Evolutionary conservation across 2,797 vertebrate genomes (phyloP).

Genomic region (Ispidina lecontei): DNA sequence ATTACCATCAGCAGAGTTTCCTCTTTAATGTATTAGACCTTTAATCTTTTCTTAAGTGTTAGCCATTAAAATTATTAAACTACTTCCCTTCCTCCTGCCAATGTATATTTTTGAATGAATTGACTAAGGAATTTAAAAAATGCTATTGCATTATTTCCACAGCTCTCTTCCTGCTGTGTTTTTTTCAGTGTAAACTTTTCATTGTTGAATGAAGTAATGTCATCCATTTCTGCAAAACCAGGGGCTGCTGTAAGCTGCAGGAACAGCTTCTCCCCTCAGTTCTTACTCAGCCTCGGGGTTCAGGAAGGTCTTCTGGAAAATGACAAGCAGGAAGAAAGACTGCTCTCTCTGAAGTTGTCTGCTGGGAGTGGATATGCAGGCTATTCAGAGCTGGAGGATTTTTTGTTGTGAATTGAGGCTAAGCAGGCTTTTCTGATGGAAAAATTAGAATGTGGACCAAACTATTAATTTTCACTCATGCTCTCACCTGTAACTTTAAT

Average conservation of each 20-base stretch:
- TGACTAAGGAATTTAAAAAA: slow-evolving; percentile 11
- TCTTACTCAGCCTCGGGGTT: background rate
- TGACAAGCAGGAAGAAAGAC: background rate
- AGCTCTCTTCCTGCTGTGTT: background rate
- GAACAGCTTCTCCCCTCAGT: background rate
- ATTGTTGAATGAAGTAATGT: background rate
- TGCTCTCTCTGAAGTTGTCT: background rate
- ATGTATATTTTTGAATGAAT: slow-evolving; percentile 44
- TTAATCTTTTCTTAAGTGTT: slow-evolving; percentile 68
- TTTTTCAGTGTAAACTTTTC: background rate
- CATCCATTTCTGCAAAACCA: background rate
- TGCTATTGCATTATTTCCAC: background rate
- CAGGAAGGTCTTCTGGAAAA: background rate
- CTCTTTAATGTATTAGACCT: slow-evolving; percentile 60
- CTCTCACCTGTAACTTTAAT: slow-evolving; percentile 23
- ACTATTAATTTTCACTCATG: background rate
- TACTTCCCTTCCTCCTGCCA: slow-evolving; percentile 45
- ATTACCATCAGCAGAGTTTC: slow-evolving; percentile 67
- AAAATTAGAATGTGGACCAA: background rate
- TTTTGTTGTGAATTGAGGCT: background rate
- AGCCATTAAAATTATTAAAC: slow-evolving; percentile 71
- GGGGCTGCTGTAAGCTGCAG: background rate
- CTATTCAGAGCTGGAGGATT: background rate
- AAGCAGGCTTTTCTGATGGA: slow-evolving; percentile 10
- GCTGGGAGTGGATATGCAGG: background rate